These are phyloP conservation scores for Gadus macrocephalus DNA, from an alignment of 2,113 vertebrate species.

Conservation along the genomic window DNA sequence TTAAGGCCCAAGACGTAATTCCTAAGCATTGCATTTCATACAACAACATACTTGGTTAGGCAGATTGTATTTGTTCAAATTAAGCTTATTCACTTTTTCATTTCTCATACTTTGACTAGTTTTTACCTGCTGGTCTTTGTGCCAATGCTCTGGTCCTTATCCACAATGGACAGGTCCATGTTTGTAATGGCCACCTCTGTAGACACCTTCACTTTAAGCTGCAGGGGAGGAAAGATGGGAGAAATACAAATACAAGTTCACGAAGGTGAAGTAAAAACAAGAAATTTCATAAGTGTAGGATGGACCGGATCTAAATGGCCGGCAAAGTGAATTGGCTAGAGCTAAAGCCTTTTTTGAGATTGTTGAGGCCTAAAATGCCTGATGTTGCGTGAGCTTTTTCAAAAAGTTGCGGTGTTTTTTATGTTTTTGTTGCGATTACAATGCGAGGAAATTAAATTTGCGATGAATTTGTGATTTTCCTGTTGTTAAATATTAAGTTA, in stretches of 20 bases:
- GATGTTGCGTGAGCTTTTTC: too few species aligned
- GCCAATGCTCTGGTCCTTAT: conserved; percentile 98
- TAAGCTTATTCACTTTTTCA: too few species aligned
- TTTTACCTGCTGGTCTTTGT: conserved; percentile 90
- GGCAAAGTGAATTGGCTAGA: background rate
- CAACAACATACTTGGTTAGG: too few species aligned
- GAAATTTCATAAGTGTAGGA: background rate
- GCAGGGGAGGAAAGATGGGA: conserved; percentile 2
- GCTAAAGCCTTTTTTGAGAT: background rate
- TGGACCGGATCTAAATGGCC: background rate
- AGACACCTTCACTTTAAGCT: conserved; percentile 97
- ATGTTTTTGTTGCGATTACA: too few species aligned
- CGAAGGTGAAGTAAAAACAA: background rate
- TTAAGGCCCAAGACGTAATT: too few species aligned
- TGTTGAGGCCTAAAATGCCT: too few species aligned
- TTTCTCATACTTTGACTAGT: background rate
- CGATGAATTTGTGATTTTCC: too few species aligned
- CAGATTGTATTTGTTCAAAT: too few species aligned
- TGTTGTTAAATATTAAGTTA: too few species aligned
- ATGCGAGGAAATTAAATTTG: too few species aligned
- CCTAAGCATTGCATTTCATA: too few species aligned
- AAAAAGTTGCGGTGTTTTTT: too few species aligned
- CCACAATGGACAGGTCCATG: conserved; percentile 94
- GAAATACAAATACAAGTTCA: background rate
- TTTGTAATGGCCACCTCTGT: conserved; percentile 92